These are phyloP conservation scores for Paedocypris sp. DNA, from an alignment of 2,113 vertebrate species.

Conservation along the genomic window DNA sequence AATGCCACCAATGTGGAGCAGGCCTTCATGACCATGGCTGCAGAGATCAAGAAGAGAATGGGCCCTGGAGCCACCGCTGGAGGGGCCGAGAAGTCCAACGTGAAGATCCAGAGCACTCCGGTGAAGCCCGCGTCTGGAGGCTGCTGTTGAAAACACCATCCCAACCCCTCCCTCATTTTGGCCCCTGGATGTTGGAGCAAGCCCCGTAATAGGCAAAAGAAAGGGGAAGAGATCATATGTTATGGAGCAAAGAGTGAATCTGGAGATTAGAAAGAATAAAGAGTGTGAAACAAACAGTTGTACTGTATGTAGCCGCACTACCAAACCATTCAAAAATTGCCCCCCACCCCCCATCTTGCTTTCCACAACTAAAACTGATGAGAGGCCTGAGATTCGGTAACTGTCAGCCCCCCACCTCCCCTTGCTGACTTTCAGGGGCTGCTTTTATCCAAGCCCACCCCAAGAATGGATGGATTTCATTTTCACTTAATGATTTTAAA, in stretches of 20 bases:
- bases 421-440: constrained; percentile 38
- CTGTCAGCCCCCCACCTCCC: constrained; percentile 13
- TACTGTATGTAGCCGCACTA: constrained; percentile 98
- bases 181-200: constrained; percentile 48
- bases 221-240: constrained; percentile 40
- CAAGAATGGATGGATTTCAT: constrained; percentile 78
- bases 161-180: not conserved
- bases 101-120: constrained; percentile 95
- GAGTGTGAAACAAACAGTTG: constrained; percentile 69
- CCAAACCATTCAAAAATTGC: constrained; percentile 52
- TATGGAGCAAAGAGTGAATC: constrained; percentile 28
- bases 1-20: constrained; percentile 98
- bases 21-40: constrained; percentile 99
- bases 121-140: constrained; percentile 93
- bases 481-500: constrained; percentile 82
- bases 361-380: constrained; percentile 39
- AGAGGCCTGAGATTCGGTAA: constrained; percentile 33
- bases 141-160: constrained; percentile 66
- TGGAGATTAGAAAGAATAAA: constrained; percentile 23
- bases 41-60: constrained; percentile 98
- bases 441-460: constrained; percentile 51
- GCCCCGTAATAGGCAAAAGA: constrained; percentile 73
- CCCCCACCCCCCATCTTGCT: constrained; percentile 29
- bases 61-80: constrained; percentile 90
- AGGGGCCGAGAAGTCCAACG: constrained; percentile 86